phyloP scores from a whole-genome alignment of 92 coral and sea anemone genomes.

The Bergia sp. region DNA sequence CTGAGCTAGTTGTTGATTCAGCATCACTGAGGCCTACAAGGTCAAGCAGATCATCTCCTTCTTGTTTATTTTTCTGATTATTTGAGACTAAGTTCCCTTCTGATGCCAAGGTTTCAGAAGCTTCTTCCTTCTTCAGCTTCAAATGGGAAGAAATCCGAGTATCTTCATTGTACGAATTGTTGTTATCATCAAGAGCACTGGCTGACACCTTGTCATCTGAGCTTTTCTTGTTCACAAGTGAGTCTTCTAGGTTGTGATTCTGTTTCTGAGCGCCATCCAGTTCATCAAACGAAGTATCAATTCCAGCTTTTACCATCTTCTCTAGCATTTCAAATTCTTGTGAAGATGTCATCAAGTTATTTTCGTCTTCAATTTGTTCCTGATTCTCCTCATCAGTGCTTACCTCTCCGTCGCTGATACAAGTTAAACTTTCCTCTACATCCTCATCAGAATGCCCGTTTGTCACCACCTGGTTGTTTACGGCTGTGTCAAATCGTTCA shows the following conservation, averaged over 20 bases:
- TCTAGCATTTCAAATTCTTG: slow-evolving; percentile 75
- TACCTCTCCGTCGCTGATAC: background rate
- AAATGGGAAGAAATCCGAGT: background rate
- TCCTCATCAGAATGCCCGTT: slow-evolving; percentile 8
- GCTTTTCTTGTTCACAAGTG: background rate
- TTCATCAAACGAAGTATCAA: background rate
- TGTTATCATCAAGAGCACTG: background rate
- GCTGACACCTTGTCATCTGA: background rate
- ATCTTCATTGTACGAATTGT: background rate
- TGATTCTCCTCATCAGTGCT: slow-evolving; percentile 46
- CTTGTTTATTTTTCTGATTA: background rate
- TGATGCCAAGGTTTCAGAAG: background rate
- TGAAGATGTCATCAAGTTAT: slow-evolving; percentile 53
- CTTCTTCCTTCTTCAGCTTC: background rate
- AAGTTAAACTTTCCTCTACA: slow-evolving; percentile 1
- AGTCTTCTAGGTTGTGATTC: background rate
- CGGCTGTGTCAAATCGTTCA: slow-evolving; percentile 51
- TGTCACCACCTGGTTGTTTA: slow-evolving; percentile 26
- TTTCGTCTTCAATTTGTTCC: slow-evolving; percentile 15
- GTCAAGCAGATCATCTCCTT: slow-evolving; percentile 75
- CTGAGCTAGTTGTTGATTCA: slow-evolving; percentile 49
- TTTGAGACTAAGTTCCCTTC: background rate
- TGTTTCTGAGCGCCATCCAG: slow-evolving; percentile 1
- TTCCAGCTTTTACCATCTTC: slow-evolving; percentile 48
- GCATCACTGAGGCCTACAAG: slow-evolving; percentile 71